Evolutionary conservation across 2,113 vertebrate genomes (phyloP), one percentile per base, ranked within the genome.

Genomic region (Ascaphus truei): DNA sequence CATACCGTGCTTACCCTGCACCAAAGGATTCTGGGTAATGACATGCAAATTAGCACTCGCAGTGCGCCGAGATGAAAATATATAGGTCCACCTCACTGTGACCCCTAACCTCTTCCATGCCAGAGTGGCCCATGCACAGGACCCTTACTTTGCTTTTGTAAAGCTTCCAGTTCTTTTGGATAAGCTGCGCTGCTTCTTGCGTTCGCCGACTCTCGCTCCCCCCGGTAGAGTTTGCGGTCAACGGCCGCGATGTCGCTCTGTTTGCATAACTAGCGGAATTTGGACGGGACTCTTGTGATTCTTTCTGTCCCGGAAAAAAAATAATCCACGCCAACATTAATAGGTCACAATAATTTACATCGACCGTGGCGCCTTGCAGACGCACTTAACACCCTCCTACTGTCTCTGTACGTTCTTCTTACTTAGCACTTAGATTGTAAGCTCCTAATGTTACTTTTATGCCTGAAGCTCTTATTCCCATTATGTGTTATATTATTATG

Each of bases 91-190:
- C 6, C 7, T 2, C 5, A 22, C 16, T 22, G 10, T n/a, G n/a
- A n/a, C n/a, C n/a, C n/a, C n/a, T n/a, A n/a, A n/a, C n/a, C n/a
- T n/a, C n/a, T n/a, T n/a, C n/a, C n/a, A n/a, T n/a, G n/a, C n/a
- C n/a, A n/a, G n/a, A n/a, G n/a, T n/a, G n/a, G n/a, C n/a, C n/a
- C n/a, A n/a, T n/a, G n/a, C n/a, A n/a, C n/a, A n/a, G n/a, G n/a
- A n/a, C n/a, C 7, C 66, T 73, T 73, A 96, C 95, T 88, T 78
- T 84, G 18, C 16, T 75, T 58, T 15, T 82, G 77, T 88, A 85
- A 30, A 43, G 50, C 76, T 77, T 92, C 93, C 93, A 95, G 23
- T 23, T 55, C 10, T 63, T 82, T 81, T 95, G 94, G 62, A 95
- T 90, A 62, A 76, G 45, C 68, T 72, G 65, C 7, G 92, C 89